A percentile compares a stretch with the other conserved stretches of the same genome.
Evolutionary conservation across 2,113 vertebrate species (phyloP).

Genomic region (Noctilio leporinus): DNA sequence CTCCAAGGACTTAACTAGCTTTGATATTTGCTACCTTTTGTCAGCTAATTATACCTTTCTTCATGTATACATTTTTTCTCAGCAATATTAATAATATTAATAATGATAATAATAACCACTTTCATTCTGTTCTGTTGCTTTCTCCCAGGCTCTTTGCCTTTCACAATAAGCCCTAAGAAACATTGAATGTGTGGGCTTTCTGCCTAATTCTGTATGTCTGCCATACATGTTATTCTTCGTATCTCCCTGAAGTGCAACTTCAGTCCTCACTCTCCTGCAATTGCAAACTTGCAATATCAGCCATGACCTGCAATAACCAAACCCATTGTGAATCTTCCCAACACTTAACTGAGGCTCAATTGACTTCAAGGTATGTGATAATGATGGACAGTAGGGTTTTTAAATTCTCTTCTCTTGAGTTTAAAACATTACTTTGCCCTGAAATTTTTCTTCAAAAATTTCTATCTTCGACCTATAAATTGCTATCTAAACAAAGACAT

Average conservation of each 20-base stretch:
- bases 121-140: neutral
- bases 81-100: neutral
- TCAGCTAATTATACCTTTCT: neutral
- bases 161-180: neutral
- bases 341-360: neutral
- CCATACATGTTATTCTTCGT: accelerated
- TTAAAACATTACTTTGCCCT: neutral
- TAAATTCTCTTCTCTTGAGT: neutral
- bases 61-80: neutral
- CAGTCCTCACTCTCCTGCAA: neutral
- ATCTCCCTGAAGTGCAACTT: neutral
- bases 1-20: neutral
- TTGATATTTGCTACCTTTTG: neutral
- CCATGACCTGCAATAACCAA: neutral
- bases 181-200: neutral
- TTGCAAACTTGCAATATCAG: neutral
- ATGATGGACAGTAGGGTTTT: neutral
- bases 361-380: neutral
- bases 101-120: neutral
- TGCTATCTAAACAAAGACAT: neutral
- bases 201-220: neutral
- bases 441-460: neutral
- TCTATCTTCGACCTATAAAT: neutral
- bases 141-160: neutral
- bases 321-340: neutral